phyloP scores from a whole-genome alignment of 2,113 vertebrate genomes.

The Gracilinanus agilis region DNA sequence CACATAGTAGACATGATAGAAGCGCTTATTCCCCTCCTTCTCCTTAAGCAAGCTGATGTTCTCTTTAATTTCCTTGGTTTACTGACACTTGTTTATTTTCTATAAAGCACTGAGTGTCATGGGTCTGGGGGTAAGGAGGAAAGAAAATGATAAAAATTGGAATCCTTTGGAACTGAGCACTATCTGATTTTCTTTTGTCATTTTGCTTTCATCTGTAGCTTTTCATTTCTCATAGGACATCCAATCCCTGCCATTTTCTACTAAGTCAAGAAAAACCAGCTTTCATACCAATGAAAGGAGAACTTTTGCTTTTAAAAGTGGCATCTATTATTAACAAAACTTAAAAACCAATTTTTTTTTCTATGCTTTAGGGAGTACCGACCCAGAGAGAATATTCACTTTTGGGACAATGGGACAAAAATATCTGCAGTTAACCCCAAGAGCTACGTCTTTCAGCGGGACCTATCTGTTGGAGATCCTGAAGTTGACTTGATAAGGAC shows the following conservation, averaged over 20 bases:
- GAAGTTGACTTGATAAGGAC: constrained; percentile 92
- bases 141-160: not conserved
- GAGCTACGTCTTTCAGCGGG: constrained; percentile 91
- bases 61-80: not conserved
- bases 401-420: constrained; percentile 92
- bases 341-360: not conserved
- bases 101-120: not conserved
- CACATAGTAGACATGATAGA: no score
- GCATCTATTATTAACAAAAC: constrained; percentile 44
- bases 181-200: constrained; percentile 4
- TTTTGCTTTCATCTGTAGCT: not conserved
- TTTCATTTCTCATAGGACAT: not conserved
- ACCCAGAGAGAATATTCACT: constrained; percentile 89
- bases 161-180: not conserved
- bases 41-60: no score
- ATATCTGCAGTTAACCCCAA: constrained; percentile 92
- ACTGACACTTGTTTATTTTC: not conserved
- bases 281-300: constrained; percentile 23
- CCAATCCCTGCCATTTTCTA: not conserved
- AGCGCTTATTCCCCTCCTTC: no score
- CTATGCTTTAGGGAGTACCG: constrained; percentile 90
- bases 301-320: not conserved
- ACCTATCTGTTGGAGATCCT: constrained; percentile 92
- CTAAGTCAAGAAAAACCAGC: constrained; percentile 9
- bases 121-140: not conserved